phyloP scores from a whole-genome alignment of 2,797 vertebrate genomes.

The Macropodus opercularis region DNA sequence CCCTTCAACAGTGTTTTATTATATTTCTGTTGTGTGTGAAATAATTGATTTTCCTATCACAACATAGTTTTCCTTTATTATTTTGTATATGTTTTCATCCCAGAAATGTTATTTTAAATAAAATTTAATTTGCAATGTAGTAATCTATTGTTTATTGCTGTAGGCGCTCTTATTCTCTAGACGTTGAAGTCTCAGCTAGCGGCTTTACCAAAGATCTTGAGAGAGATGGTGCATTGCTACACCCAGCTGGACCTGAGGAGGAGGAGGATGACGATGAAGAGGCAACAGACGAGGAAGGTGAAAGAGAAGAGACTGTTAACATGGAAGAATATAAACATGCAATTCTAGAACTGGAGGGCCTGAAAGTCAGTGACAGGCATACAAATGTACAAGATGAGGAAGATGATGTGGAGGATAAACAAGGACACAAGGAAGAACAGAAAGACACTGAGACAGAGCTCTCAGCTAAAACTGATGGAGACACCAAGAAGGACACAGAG shows the following conservation, averaged over 20 bases:
- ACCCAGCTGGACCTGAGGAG: slow-evolving; percentile 83
- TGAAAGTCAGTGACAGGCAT: slow-evolving; percentile 61
- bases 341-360: slow-evolving; percentile 82
- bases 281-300: slow-evolving; percentile 40
- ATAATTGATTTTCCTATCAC: background rate
- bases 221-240: slow-evolving; percentile 84
- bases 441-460: slow-evolving; percentile 30
- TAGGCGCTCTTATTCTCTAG: slow-evolving; percentile 88
- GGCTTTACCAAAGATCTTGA: slow-evolving; percentile 92
- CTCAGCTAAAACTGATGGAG: slow-evolving; percentile 22
- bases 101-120: too few species aligned
- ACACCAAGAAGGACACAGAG: slow-evolving; percentile 33
- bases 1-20: too few species aligned
- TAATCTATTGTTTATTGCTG: slow-evolving; percentile 11
- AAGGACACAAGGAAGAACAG: slow-evolving; percentile 21
- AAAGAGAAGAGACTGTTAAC: slow-evolving; percentile 64
- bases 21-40: background rate
- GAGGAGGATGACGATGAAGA: slow-evolving; percentile 53
- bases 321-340: slow-evolving; percentile 81
- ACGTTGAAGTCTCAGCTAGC: slow-evolving; percentile 92
- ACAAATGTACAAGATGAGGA: slow-evolving; percentile 27
- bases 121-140: background rate
- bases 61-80: background rate
- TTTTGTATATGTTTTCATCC: too few species aligned
- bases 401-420: slow-evolving; percentile 1